A percentile compares a stretch with the other conserved stretches of the same genome.
These are phyloP conservation scores for Tragopan temminckii DNA, from an alignment of 2,797 vertebrate genomes.

Conservation along the genomic window DNA sequence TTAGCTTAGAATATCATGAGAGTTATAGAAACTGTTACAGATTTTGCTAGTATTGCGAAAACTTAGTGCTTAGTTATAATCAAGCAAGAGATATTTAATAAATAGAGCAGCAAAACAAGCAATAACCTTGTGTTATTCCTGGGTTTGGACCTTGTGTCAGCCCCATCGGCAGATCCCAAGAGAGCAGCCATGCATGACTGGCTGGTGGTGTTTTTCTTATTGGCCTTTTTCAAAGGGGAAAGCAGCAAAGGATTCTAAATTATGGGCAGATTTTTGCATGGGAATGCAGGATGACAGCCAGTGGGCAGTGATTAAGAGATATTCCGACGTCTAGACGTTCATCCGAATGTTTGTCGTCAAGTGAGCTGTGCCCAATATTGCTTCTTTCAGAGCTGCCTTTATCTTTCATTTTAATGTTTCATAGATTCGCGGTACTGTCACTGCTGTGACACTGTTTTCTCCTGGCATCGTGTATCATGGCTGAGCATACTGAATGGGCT, in stretches of 20 bases:
- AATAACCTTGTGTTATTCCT: constrained; percentile 25
- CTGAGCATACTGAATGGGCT: constrained; percentile 64
- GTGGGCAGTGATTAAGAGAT: constrained; percentile 28
- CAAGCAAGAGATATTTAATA: constrained; percentile 69
- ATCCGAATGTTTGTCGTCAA: constrained; percentile 5
- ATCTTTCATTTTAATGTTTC: constrained; percentile 47
- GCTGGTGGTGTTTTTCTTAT: neutral
- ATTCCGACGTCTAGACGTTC: neutral
- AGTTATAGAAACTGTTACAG: constrained; percentile 64
- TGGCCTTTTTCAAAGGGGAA: neutral
- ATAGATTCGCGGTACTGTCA: neutral
- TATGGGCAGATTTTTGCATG: neutral
- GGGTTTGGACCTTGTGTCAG: constrained; percentile 21
- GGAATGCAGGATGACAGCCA: neutral
- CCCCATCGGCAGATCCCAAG: neutral
- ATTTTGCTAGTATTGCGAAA: constrained; percentile 74
- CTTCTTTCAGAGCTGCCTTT: constrained; percentile 49
- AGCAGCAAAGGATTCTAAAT: neutral
- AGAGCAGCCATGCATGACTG: neutral
- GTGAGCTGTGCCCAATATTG: neutral
- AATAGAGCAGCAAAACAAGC: constrained; percentile 61
- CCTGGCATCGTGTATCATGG: constrained; percentile 50
- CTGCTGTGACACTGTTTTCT: constrained; percentile 13
- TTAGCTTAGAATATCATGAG: constrained; percentile 75
- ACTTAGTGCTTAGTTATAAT: constrained; percentile 73